Percentiles rank a stretch among this genome's conserved stretches.
These are phyloP conservation scores for Bettongia penicillata DNA, from an alignment of 2,113 vertebrate species.

Conservation along the genomic window DNA sequence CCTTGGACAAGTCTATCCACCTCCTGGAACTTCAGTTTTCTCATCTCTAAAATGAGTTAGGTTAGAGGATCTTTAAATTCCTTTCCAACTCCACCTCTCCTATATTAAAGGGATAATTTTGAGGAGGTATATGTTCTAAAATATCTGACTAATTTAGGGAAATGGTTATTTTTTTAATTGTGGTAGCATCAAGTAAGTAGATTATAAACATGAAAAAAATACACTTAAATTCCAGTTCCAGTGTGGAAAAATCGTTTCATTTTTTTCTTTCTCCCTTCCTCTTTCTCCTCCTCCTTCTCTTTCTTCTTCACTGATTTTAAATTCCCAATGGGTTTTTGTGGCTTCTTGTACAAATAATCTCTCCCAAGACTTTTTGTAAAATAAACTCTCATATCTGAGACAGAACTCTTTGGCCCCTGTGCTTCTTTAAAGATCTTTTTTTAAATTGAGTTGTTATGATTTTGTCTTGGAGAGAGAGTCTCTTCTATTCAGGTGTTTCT, in stretches of 20 bases:
- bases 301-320: background rate
- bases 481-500: background rate
- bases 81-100: background rate
- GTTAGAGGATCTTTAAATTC: background rate
- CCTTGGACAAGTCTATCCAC: background rate
- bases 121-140: background rate
- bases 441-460: background rate
- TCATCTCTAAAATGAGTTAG: background rate
- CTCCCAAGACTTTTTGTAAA: background rate
- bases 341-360: background rate
- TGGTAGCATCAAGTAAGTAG: background rate
- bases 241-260: background rate
- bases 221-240: background rate
- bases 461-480: background rate
- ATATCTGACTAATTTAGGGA: background rate
- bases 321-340: background rate
- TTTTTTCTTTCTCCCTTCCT: background rate
- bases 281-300: background rate
- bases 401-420: background rate
- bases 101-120: background rate
- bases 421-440: background rate
- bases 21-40: background rate
- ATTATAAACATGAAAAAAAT: background rate
- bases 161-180: background rate
- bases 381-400: no score